Conservation (phyloP, 2,888 invertebrate species). For the Noctua janthe region DNA sequence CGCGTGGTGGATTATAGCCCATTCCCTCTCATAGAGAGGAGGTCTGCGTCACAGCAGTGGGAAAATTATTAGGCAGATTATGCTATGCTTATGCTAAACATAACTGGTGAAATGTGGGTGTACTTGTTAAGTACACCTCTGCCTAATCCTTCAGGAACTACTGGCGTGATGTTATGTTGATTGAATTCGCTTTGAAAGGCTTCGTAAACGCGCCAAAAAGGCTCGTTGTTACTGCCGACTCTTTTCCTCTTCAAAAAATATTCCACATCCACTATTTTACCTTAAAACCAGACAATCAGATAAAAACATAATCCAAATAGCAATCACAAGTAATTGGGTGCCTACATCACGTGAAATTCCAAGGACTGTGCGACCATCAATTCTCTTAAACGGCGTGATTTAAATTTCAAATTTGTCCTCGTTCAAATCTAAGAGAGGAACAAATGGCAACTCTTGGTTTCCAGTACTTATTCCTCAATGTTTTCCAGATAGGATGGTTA, state of each 20-base stretch:
- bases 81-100: no score
- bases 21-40: no score
- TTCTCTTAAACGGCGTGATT: constrained; percentile 68
- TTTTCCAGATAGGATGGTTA: constrained; percentile 52
- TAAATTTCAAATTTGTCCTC: constrained; percentile 78
- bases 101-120: no score
- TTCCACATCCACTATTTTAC: background rate
- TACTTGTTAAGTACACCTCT: no score
- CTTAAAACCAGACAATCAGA: constrained; percentile 32
- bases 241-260: background rate
- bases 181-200: background rate
- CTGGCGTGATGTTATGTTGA: background rate
- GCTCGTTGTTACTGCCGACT: background rate
- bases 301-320: constrained; percentile 54
- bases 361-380: constrained; percentile 57
- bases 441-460: constrained; percentile 67
- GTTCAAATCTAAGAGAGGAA: constrained; percentile 74
- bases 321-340: constrained; percentile 60
- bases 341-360: constrained; percentile 57
- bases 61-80: no score
- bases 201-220: background rate
- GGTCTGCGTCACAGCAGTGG: no score
- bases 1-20: no score
- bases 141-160: no score
- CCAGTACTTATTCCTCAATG: constrained; percentile 51